Percentiles rank a stretch among this genome's conserved stretches.
phyloP scores from a whole-genome alignment of 2,888 invertebrate genomes.

The Lasioglossum morio region DNA sequence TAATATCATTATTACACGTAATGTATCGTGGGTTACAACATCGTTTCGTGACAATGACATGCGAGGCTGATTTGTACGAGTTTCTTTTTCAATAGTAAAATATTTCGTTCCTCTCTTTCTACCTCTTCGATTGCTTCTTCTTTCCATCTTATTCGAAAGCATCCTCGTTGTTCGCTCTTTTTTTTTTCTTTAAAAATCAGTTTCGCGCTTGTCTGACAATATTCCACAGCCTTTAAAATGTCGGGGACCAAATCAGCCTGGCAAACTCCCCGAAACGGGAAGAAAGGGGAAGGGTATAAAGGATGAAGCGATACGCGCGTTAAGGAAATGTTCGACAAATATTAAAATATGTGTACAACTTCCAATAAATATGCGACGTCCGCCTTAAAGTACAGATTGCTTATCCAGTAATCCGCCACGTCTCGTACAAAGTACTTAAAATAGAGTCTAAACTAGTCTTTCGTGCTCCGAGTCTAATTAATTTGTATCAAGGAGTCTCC shows the following conservation, averaged over 20 bases:
- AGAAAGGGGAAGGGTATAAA: constrained; percentile 2
- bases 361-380: constrained; percentile 79
- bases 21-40: constrained; percentile 59
- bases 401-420: constrained; percentile 72
- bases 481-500: constrained; percentile 74
- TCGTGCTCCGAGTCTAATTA: constrained; percentile 75
- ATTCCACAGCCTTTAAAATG: constrained; percentile 67
- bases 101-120: constrained; percentile 47
- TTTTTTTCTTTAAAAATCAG: not conserved
- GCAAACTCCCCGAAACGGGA: constrained; percentile 46
- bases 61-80: constrained; percentile 69
- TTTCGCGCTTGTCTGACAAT: constrained; percentile 29
- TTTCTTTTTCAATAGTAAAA: constrained; percentile 56
- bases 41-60: constrained; percentile 56
- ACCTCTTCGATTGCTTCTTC: constrained; percentile 4
- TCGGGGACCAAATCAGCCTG: constrained; percentile 69
- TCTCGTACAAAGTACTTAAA: constrained; percentile 81
- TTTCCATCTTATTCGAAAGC: constrained; percentile 2
- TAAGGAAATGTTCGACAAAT: constrained; percentile 40
- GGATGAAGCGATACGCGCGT: constrained; percentile 47
- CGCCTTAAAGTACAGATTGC: constrained; percentile 75
- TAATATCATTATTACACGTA: constrained; percentile 64
- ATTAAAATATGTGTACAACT: constrained; percentile 77
- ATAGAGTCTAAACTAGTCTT: constrained; percentile 81
- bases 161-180: constrained; percentile 16